phyloP scores from a whole-genome alignment of 2,888 invertebrate species.

The Malacosoma neustria region DNA sequence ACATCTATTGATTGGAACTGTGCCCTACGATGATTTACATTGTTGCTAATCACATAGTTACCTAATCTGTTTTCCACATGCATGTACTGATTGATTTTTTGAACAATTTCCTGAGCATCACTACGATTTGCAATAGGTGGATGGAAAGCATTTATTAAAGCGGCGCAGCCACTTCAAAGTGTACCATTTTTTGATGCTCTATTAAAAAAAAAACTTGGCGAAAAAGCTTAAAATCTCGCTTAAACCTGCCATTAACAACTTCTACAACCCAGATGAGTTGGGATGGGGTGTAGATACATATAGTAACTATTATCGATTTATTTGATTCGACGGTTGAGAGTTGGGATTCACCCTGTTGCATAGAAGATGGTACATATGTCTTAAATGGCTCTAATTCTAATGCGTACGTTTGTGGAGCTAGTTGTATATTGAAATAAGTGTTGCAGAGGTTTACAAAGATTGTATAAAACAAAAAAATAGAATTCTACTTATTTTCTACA shows the following conservation, averaged over 20 bases:
- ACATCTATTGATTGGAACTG: slow-evolving; percentile 4
- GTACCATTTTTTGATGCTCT: too few relatives aligned
- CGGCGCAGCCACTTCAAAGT: too few relatives aligned
- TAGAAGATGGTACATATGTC: slow-evolving; percentile 1
- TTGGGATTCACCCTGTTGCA: slow-evolving; percentile 3
- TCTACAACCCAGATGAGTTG: slow-evolving; percentile 8
- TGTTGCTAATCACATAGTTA: slow-evolving; percentile 3
- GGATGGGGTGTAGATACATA: too few relatives aligned
- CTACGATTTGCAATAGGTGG: slow-evolving; percentile 2
- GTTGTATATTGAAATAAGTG: too few relatives aligned
- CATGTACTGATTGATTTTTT: slow-evolving; percentile 5
- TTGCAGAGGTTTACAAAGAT: too few relatives aligned
- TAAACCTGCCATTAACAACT: slow-evolving; percentile 6
- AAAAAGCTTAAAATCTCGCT: slow-evolving; percentile 5
- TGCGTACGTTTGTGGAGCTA: too few relatives aligned
- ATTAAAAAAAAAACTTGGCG: background rate
- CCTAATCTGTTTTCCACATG: slow-evolving; percentile 5
- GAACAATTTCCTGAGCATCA: slow-evolving; percentile 6
- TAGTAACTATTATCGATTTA: slow-evolving; percentile 5
- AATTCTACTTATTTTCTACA: too few relatives aligned
- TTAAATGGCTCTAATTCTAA: too few relatives aligned
- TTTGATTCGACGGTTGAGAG: slow-evolving; percentile 7
- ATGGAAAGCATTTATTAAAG: slow-evolving; percentile 6
- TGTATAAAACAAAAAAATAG: too few relatives aligned
- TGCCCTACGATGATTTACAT: slow-evolving; percentile 5